Conservation (phyloP, 2,797 vertebrate species). For the Sebastiscus tertius region DNA sequence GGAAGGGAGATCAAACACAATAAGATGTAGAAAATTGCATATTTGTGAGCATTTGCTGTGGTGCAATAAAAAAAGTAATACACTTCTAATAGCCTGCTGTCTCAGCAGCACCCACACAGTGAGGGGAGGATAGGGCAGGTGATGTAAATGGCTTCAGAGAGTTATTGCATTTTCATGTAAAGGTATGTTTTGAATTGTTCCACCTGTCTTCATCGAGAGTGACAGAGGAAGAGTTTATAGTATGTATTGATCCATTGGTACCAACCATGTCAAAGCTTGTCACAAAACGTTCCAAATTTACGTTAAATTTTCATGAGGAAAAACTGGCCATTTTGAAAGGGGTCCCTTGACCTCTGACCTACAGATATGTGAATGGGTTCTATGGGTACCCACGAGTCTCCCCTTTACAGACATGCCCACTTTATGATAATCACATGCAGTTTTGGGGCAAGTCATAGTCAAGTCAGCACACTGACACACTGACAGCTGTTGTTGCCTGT, state of each 20-base stretch:
- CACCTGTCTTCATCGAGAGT: neutral
- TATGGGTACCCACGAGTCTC: no score
- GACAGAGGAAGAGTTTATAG: neutral
- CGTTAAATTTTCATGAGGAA: no score
- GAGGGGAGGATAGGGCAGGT: neutral
- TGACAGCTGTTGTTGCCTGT: no score
- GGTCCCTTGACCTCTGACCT: no score
- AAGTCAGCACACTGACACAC: no score
- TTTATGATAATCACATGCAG: no score
- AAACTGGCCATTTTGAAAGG: no score
- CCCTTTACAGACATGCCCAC: no score
- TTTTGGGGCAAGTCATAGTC: no score
- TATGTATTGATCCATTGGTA: neutral
- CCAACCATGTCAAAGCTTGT: no score
- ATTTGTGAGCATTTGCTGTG: slow-evolving; percentile 5
- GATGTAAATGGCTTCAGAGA: neutral
- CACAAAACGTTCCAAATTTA: no score
- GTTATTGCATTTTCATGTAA: neutral
- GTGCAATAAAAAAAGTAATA: slow-evolving; percentile 9
- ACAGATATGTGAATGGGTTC: no score
- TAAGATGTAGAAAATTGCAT: neutral
- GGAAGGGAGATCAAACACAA: neutral
- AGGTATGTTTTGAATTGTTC: neutral
- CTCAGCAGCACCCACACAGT: neutral
- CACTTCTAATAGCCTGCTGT: neutral